These are phyloP conservation scores for Hemitrygon akajei DNA, from an alignment of 2,797 vertebrate genomes.

Conservation along the genomic window DNA sequence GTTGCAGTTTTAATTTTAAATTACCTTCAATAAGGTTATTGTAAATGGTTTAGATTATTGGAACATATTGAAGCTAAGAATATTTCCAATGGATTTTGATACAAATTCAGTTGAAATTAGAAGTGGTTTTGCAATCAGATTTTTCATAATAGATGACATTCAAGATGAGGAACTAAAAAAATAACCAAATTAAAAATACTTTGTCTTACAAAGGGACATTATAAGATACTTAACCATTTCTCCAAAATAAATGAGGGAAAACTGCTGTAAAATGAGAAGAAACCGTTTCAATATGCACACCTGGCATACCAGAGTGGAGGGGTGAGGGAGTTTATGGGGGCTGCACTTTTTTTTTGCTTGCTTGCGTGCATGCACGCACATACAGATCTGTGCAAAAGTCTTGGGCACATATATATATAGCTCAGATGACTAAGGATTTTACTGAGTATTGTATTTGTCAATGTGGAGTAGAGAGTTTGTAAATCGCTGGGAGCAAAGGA, in stretches of 20 bases:
- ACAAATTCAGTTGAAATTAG: not conserved
- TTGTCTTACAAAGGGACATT: not conserved
- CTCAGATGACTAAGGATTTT: too few relatives aligned
- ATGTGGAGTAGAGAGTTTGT: too few relatives aligned
- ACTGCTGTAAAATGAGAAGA: not conserved
- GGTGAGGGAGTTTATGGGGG: not conserved
- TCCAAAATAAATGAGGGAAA: not conserved
- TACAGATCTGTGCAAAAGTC: too few relatives aligned
- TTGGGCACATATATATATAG: too few relatives aligned
- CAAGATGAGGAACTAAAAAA: not conserved
- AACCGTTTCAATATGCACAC: not conserved
- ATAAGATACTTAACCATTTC: not conserved
- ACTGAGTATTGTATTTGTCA: too few relatives aligned
- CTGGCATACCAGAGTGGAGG: not conserved
- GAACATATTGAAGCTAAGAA: not conserved
- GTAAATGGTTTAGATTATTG: not conserved
- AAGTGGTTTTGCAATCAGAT: not conserved
- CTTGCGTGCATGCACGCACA: too few relatives aligned
- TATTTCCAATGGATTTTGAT: not conserved
- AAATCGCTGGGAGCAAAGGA: too few relatives aligned
- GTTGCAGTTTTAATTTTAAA: not conserved
- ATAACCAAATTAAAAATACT: not conserved
- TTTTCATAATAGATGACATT: not conserved
- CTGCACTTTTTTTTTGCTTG: not conserved
- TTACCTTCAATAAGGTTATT: not conserved